Conservation (phyloP, 2,797 vertebrate genomes). For the Chaetodon trifasciatus region DNA sequence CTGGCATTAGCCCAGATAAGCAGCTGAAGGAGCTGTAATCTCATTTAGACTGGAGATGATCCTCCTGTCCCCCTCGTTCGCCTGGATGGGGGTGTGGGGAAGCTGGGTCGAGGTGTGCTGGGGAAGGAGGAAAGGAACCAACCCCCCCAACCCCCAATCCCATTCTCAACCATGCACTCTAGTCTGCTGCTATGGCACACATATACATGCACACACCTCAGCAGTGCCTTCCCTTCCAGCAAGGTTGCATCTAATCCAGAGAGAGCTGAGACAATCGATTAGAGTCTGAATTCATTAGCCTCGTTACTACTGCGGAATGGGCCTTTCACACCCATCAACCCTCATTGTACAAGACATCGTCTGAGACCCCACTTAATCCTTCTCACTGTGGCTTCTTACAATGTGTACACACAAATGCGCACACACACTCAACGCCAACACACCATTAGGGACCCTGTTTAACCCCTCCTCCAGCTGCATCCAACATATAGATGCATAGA, state of each 20-base stretch:
- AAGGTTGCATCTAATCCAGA: slow-evolving; percentile 97
- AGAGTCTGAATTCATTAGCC: slow-evolving; percentile 97
- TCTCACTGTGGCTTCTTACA: slow-evolving; percentile 71
- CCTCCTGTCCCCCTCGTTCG: slow-evolving; percentile 95
- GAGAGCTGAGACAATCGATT: slow-evolving; percentile 97
- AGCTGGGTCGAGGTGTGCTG: slow-evolving; percentile 85
- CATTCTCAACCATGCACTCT: slow-evolving; percentile 46
- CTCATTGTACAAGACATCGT: slow-evolving; percentile 87
- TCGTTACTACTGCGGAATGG: slow-evolving; percentile 89
- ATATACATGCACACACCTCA: slow-evolving; percentile 83
- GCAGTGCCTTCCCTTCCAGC: slow-evolving; percentile 93
- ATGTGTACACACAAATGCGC: slow-evolving; percentile 64
- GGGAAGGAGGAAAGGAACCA: slow-evolving; percentile 85
- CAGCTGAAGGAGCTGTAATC: slow-evolving; percentile 99
- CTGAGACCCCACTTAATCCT: slow-evolving; percentile 86
- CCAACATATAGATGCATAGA: slow-evolving; percentile 22
- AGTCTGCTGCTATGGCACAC: slow-evolving; percentile 45
- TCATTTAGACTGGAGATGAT: slow-evolving; percentile 99
- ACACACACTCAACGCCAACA: slow-evolving; percentile 38
- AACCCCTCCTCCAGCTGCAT: slow-evolving; percentile 53
- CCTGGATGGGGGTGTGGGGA: slow-evolving; percentile 90
- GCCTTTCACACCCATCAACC: slow-evolving; percentile 88
- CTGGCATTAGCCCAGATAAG: slow-evolving; percentile 99
- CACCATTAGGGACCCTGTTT: slow-evolving; percentile 57
- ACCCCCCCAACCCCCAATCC: slow-evolving; percentile 56